These are phyloP conservation scores for Euleptes europaea DNA, from an alignment of 2,113 vertebrate genomes.

Conservation along the genomic window DNA sequence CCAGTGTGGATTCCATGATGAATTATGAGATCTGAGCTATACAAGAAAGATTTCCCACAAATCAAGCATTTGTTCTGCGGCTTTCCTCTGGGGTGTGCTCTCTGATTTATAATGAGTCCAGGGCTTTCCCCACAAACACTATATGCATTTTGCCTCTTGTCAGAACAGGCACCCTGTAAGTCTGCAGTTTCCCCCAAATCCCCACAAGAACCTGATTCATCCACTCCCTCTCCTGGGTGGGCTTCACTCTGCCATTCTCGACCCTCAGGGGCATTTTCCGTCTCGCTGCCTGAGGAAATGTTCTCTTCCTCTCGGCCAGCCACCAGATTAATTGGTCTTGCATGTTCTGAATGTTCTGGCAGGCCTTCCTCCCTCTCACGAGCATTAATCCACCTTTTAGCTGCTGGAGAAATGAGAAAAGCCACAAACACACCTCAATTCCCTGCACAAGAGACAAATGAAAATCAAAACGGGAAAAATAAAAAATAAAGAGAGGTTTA, in stretches of 20 bases:
- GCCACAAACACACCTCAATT: not conserved
- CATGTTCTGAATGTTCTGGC: not conserved
- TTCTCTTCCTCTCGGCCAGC: not conserved
- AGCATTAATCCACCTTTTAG: not conserved
- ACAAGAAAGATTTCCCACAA: conserved; percentile 1
- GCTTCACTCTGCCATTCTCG: not conserved
- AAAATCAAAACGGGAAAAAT: too few species aligned
- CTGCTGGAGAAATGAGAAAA: not conserved
- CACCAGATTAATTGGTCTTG: not conserved
- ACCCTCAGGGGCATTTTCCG: not conserved
- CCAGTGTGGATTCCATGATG: conserved; percentile 13
- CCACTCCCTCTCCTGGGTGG: not conserved
- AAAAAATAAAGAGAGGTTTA: too few species aligned
- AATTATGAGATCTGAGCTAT: conserved; percentile 15
- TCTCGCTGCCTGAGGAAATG: not conserved
- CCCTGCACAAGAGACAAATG: too few species aligned
- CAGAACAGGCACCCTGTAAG: not conserved
- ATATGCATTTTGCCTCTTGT: not conserved
- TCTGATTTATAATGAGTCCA: conserved; percentile 17
- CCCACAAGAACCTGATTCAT: not conserved
- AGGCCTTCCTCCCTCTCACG: not conserved
- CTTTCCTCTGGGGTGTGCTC: conserved; percentile 5
- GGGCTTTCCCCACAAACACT: not conserved
- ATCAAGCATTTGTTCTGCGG: not conserved
- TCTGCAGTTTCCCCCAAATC: not conserved